Base-by-base conservation (phyloP, 2,797 vertebrate species). In the Rhinogobio ventralis region DNA sequence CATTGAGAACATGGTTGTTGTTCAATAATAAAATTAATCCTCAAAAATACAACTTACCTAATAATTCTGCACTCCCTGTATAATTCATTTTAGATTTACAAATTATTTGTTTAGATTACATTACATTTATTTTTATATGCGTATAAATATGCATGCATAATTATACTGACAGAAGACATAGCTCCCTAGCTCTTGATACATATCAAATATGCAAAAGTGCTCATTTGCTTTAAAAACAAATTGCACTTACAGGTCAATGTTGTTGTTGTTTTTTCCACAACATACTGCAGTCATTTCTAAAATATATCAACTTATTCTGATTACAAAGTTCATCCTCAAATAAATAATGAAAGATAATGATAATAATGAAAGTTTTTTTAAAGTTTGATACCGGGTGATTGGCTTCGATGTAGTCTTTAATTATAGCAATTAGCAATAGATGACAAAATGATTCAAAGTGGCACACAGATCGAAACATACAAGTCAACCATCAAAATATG, bases 401-500 rank as follows among this genome's bases (percentile, higher is more conserved):
- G 60, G 7, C 5, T 80, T 33, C 4, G 13, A 33, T 80, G 49
- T 80, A 68, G 64, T 80, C 45, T 67, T 80, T 80, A 80, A 53
- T 80, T 80, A 53, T 51, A 36, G 30, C 46, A 36, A 80, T 67
- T 51, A 80, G 62, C 62, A 80, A 25, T n/a, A 51, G 30, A 51
- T 36, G 46, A 39, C 28, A 36, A 53, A 68, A 68, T 67, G 11
- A 79, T 51, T 67, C 4, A 39, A 79, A n/a, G 28, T 20, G 53
- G 23, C 53, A 25, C 78, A 68, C 30, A 53, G 30, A 68, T 80
- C 8, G 36, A 51, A 80, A 80, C 78, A 51, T 36, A 36, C 30
- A 68, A 79, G 20, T n/a, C 62, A 80, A 68, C 46, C 46, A 68
- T 53, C 78, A 80, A 53, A 80, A 68, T 17, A 25, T 39, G 78